A percentile compares a stretch with the other conserved stretches of the same genome.
Evolutionary conservation across 2,888 invertebrate species (phyloP).

Genomic region (Andrena bucephala): DNA sequence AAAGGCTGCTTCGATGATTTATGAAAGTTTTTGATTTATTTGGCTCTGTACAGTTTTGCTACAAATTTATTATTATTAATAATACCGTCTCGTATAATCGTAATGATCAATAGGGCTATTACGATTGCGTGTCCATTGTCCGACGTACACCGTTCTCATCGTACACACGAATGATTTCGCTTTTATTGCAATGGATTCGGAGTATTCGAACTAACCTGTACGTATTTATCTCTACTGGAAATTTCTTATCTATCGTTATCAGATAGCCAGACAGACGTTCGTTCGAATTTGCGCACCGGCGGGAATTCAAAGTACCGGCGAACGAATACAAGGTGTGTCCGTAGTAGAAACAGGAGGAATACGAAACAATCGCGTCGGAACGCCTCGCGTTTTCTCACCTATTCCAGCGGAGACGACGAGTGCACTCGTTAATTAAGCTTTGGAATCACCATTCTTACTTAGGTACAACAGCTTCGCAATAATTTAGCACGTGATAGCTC

Average conservation of each 20-base stretch:
- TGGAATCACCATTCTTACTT: constrained; percentile 68
- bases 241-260: constrained; percentile 40
- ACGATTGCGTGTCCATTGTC: constrained; percentile 42
- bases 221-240: constrained; percentile 44
- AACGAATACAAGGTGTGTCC: constrained; percentile 35
- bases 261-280: constrained; percentile 10
- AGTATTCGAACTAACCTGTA: constrained; percentile 35
- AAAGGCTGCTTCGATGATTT: constrained; percentile 58
- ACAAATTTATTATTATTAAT: constrained; percentile 79
- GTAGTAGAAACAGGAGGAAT: constrained; percentile 35
- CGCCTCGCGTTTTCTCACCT: neutral
- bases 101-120: constrained; percentile 72
- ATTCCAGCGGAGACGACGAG: constrained; percentile 21
- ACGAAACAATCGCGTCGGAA: constrained; percentile 5
- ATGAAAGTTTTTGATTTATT: constrained; percentile 82
- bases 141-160: constrained; percentile 21
- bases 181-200: constrained; percentile 51
- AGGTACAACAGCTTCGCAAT: constrained; percentile 67
- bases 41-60: constrained; percentile 83
- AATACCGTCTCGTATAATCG: constrained; percentile 77
- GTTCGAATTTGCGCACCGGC: constrained; percentile 44
- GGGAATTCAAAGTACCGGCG: constrained; percentile 23
- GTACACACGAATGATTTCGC: constrained; percentile 45
- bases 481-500: constrained; percentile 62
- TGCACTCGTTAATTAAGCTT: constrained; percentile 66